These are phyloP conservation scores for Cephus pygmeus DNA, from an alignment of 2,888 invertebrate genomes.

Conservation along the genomic window DNA sequence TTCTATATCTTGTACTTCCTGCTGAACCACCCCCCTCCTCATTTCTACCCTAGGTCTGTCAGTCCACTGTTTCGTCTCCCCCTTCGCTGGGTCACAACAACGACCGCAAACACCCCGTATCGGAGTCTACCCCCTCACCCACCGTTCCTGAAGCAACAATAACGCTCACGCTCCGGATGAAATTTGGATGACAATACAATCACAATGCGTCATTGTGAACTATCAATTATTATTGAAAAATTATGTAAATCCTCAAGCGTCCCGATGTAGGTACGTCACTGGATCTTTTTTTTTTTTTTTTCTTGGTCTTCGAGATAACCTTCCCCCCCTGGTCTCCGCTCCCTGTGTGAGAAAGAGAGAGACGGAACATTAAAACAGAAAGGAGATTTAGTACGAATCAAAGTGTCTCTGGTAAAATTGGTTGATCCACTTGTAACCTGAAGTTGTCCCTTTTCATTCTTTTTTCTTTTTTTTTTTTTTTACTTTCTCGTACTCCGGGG, in stretches of 20 bases:
- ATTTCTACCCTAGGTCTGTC: neutral
- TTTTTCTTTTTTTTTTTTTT: neutral
- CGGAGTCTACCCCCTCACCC: neutral
- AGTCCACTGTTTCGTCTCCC: neutral
- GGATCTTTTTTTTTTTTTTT: neutral
- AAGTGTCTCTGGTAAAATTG: neutral
- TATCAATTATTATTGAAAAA: neutral
- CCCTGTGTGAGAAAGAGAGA: neutral
- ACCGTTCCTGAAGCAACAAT: neutral
- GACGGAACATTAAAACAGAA: neutral
- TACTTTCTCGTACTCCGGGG: neutral
- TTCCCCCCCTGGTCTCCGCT: neutral
- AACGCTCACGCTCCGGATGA: neutral
- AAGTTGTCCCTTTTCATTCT: neutral
- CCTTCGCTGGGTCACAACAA: neutral
- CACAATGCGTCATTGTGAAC: neutral
- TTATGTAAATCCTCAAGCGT: neutral
- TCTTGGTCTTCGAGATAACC: neutral
- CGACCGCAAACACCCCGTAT: neutral
- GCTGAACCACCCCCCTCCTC: neutral
- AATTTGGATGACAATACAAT: neutral
- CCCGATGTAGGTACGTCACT: neutral
- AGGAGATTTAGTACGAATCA: neutral
- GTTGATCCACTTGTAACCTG: constrained; percentile 1
- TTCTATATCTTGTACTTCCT: neutral